Base-by-base conservation (phyloP, 1,140 invertebrate genomes). In the Drosophila kanapiae region DNA sequence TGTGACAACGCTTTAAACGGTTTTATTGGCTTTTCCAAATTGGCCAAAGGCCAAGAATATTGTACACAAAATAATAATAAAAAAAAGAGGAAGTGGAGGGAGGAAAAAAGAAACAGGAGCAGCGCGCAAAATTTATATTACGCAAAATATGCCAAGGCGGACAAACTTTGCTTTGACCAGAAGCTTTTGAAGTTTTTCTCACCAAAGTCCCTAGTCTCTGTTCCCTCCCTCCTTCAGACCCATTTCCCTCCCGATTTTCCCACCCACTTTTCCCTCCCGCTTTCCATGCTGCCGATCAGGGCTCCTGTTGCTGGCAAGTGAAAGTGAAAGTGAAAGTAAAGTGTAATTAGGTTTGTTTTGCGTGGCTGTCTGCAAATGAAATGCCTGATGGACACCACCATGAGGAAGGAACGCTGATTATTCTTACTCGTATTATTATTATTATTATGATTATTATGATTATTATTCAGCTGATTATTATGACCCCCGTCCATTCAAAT, bases 261-360 rank as follows among this genome's bases (percentile, higher is more conserved):
- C 6, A 3, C 11, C 45, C 0, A 14, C 11, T 35, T 11, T 51
- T 4, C 51, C n/a, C 37, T 6, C 14, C 18, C 43, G 10, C 14
- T 31, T 14, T 14, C 37, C 31, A 11, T 14, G 23, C 31, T 40
- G 5, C 31, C 49, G 5, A 54, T 54, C 23, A 29, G 7, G 29
- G 47, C 33, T 67, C 69, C 69, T 58, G 65, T 72, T 72, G 67
- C 65, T 69, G 49, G 78, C 53, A 67, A 63, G 69, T 67, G 62
- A 79, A 76, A 80, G 74, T 76, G 49, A 80, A 80, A 80, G 82
- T 86, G 80, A 86, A 87, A 83, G 81, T 83, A 84, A 83, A 86
- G 70, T 87, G 82, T 86, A 86, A 86, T 86, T 86, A 86, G 82
- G 82, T 86, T 86, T 86, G 81, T 87, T 86, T 82, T 75, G 79